A percentile compares a stretch with the other conserved stretches of the same genome.
phyloP scores from a whole-genome alignment of 2,888 invertebrate species.

The Strigamia maritima region DNA sequence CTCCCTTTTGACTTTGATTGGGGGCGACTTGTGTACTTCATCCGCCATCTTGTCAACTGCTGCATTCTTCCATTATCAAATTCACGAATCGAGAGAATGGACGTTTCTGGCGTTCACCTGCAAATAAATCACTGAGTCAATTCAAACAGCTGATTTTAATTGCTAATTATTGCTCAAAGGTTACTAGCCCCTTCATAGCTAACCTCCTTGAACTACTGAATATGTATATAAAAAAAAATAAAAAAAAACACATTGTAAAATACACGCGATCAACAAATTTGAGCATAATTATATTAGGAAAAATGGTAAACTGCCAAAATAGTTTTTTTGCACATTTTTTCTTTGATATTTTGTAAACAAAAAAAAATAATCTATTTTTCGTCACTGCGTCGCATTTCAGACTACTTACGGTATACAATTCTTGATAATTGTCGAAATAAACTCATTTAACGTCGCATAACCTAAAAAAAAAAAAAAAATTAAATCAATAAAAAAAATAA shows the following conservation, averaged over 20 bases:
- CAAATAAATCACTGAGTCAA: background rate
- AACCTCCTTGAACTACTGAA: no score
- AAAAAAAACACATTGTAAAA: no score
- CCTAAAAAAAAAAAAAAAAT: background rate
- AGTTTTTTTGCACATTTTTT: no score
- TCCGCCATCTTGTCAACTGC: constrained; percentile 5
- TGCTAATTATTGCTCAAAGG: no score
- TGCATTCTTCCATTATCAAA: background rate
- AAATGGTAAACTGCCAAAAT: no score
- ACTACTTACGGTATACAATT: background rate
- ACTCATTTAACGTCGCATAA: background rate
- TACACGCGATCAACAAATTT: no score
- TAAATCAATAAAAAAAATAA: background rate
- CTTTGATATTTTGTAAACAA: no score
- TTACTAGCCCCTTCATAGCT: no score
- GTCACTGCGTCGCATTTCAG: background rate
- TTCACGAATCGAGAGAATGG: background rate
- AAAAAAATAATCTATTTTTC: background rate
- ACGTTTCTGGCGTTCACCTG: background rate
- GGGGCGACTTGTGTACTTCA: background rate
- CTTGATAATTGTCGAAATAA: background rate
- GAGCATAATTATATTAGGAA: no score
- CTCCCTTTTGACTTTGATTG: constrained; percentile 13
- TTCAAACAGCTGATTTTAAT: background rate
- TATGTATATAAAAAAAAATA: no score